Base-by-base conservation (phyloP, 2,888 invertebrate genomes). In the Tanaodytes sp. region DNA sequence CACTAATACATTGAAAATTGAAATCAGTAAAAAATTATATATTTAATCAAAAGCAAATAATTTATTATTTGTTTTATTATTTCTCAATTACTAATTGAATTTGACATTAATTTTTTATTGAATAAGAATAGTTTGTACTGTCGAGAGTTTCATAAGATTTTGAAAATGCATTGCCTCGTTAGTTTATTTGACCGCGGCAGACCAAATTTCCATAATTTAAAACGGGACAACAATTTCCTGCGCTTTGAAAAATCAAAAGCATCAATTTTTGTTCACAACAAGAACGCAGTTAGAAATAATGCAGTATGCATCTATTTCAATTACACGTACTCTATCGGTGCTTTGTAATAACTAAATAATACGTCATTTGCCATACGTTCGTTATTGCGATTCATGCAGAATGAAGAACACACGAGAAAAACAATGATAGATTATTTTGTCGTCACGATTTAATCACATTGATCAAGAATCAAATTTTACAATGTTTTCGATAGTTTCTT, bases 201-300 rank as follows among this genome's bases (percentile, higher is more conserved):
- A n/a, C 12, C 5, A 33, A 33, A 33, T 33, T 33, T 33, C 4
- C 12, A 55, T 55, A 31, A 55, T 61, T 49, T 30, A n/a, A 46
- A 33, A 14, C 16, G 9, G 18, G 11, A 11, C 20, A 37, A 46
- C 20, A 39, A 55, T 45, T 54, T 49, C 19, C 45, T 59, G 46
- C 15, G 4, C 2, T 30, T 15, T 20, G 23, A 52, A 48, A 48
- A 3, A 12, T 23, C 45, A 23, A 57, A 55, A 45, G 55, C 30
- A 6, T 36, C 43, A 49, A 62, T 59, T 62, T 62, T 55, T 30
- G 14, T 45, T 42, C 16, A 23, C 8, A 67, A 67, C 67, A 43
- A 67, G 67, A 67, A 67, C 31, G 62, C 51, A 61, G 61, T 67
- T 67, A 61, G 61, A 57, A 67, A 55, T 62, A 57, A 61, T 67